These are phyloP conservation scores for Drosophila atripex DNA, from an alignment of 2,888 invertebrate species.

Conservation along the genomic window DNA sequence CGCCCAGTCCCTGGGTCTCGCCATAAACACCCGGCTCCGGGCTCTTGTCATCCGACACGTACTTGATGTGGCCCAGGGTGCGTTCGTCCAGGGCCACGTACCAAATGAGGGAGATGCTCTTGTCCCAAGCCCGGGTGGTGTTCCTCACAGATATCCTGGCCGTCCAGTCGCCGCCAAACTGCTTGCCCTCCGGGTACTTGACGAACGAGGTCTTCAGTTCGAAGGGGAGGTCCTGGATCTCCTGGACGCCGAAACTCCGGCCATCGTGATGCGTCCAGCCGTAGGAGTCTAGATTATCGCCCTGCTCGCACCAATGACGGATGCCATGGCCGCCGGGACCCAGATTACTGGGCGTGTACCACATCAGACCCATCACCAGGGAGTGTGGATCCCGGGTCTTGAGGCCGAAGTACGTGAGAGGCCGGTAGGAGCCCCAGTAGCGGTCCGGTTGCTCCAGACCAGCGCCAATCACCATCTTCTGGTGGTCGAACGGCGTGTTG, in stretches of 20 bases:
- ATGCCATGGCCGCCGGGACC: conserved; percentile 90
- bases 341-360: conserved; percentile 92
- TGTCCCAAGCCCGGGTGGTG: conserved; percentile 78
- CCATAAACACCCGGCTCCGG: conserved; percentile 86
- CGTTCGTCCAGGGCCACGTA: conserved; percentile 92
- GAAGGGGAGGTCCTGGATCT: conserved; percentile 92
- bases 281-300: conserved; percentile 91
- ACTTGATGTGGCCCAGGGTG: conserved; percentile 85
- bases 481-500: conserved; percentile 92
- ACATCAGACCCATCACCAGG: conserved; percentile 97
- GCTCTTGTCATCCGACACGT: conserved; percentile 79
- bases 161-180: conserved; percentile 97
- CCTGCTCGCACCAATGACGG: conserved; percentile 96
- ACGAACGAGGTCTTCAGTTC: conserved; percentile 93
- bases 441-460: conserved; percentile 90
- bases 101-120: conserved; percentile 88
- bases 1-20: conserved; percentile 90
- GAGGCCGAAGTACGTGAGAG: conserved; percentile 95
- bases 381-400: conserved; percentile 95
- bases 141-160: conserved; percentile 89
- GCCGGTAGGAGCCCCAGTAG: conserved; percentile 97
- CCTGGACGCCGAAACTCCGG: conserved; percentile 94
- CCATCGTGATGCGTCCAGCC: conserved; percentile 98
- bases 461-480: conserved; percentile 89
- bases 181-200: conserved; percentile 91